Evolutionary conservation across 2,888 invertebrate genomes (phyloP), one percentile per base, ranked within the genome.

Genomic region (Mimas tiliae): DNA sequence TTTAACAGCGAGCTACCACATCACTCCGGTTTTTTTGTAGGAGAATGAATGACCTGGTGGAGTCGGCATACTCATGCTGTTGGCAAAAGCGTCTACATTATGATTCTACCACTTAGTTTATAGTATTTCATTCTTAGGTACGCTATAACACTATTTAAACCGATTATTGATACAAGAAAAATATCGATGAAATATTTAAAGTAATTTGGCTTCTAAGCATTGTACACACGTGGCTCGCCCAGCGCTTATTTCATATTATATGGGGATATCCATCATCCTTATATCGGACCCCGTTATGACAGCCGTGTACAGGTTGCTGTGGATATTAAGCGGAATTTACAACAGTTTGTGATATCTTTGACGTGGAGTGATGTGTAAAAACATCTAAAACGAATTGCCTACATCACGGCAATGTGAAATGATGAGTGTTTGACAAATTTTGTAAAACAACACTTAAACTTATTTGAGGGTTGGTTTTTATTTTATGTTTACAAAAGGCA

Each of bases 251-350:
- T 80, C 83, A 83, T 85, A 82, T 86, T 84, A 84, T 87, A 87
- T 84, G 85, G 74, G 84, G 83, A 83, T 85, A 92, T 92, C 90
- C 89, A 93, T 93, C 91, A 93, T 89, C 82, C 86, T 88, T 85
- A 86, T 88, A 89, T 90, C 89, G 86, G 86, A 81, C 83, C 82
- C 85, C 75, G 83, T 81, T 87, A 83, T 87, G 89, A 89, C 90
- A 88, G 85, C 85, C 81, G 81, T 78, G 86, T 88, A 87, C 88
- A 89, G 87, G 88, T 88, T 90, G 86, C 82, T 82, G 84, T 79
- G 86, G 86, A 90, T 90, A 91, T 91, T 91, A 91, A 89, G 83
- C 81, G 80, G 86, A 90, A 91, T 92, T 89, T 91, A 91, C 90
- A 89, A 84, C 90, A 88, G 87, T 89, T 90, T 87, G 84, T 84